Base-by-base conservation (phyloP, 2,113 vertebrate species). In the Amia ocellicauda region DNA sequence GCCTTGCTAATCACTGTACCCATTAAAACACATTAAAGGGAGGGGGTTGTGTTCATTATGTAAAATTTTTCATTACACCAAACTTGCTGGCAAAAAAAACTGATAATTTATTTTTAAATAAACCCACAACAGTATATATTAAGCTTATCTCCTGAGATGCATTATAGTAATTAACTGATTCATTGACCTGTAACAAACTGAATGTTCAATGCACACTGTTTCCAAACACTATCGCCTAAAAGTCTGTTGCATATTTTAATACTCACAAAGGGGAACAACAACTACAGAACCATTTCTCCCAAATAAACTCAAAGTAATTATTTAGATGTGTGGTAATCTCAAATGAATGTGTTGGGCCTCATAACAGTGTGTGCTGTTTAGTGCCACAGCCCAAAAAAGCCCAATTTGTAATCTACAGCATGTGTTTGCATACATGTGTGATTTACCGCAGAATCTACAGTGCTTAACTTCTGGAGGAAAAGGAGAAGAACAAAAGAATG, bases 101-200 rank as follows among this genome's bases (percentile, higher is more conserved):
- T 36, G 17, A 16, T 26, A 22, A 20, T 43, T 45, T 27, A 40
- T 54, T 55, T 62, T 62, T 61, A 56, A 67, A 47, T 26, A 60
- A 53, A 60, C 20, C 56, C 31, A 26, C 66, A 67, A 42, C 58
- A 55, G 50, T 22, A 41, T 24, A 47, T 53, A 31, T 45, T 36
- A 19, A 24, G 40, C 47, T 62, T 47, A 63, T 42, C 52, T 57
- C 62, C 29, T n/a, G 36, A 62, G 49, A 69, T 66, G 45, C 45
- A 60, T 60, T 62, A 62, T 56, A 41, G 50, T 68, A 68, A 70
- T 64, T 42, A 74, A 63, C 10, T 20, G 55, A 68, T 42, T 51
- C 56, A 41, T 16, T 65, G 70, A 62, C 53, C 62, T 68, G 22
- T 58, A 51, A 62, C 59, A 57, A 59, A 64, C 51, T 29, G 22